phyloP scores from a whole-genome alignment of 2,888 invertebrate genomes.

The Phanerotoma sp. region DNA sequence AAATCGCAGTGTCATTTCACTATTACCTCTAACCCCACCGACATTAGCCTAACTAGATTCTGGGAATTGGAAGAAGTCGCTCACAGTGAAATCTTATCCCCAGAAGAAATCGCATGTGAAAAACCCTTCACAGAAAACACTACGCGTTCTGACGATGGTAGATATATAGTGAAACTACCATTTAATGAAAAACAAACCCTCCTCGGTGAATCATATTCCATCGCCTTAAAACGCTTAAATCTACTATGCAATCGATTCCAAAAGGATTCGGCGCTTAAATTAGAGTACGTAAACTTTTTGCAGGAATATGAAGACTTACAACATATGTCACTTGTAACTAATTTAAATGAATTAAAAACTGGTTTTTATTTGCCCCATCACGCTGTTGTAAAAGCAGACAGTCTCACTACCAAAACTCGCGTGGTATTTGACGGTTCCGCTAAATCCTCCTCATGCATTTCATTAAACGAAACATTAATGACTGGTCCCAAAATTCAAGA shows the following conservation, averaged over 20 bases:
- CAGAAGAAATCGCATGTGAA: constrained; percentile 17
- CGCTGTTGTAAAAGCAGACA: constrained; percentile 30
- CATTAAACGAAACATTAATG: constrained; percentile 38
- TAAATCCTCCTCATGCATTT: constrained; percentile 22
- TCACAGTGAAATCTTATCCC: background rate
- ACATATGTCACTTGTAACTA: constrained; percentile 20
- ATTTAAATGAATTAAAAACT: background rate
- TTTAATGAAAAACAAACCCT: background rate
- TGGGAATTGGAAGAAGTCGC: constrained; percentile 23
- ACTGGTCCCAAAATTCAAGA: constrained; percentile 39
- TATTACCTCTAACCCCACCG: too few relatives aligned
- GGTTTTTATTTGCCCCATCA: constrained; percentile 33
- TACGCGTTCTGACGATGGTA: background rate
- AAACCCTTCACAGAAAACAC: constrained; percentile 6
- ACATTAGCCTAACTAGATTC: constrained; percentile 10
- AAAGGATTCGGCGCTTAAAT: background rate
- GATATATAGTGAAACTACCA: constrained; percentile 15
- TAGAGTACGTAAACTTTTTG: constrained; percentile 17
- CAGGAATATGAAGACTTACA: constrained; percentile 20
- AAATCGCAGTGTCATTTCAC: background rate
- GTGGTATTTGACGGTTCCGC: constrained; percentile 35
- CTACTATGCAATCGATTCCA: constrained; percentile 18
- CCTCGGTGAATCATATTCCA: constrained; percentile 25
- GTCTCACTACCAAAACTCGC: constrained; percentile 32
- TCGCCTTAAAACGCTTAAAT: constrained; percentile 24